Evolutionary conservation across 1,140 invertebrate species (phyloP), one percentile per base, ranked within the genome.

Genomic region (Penaeus indicus): DNA sequence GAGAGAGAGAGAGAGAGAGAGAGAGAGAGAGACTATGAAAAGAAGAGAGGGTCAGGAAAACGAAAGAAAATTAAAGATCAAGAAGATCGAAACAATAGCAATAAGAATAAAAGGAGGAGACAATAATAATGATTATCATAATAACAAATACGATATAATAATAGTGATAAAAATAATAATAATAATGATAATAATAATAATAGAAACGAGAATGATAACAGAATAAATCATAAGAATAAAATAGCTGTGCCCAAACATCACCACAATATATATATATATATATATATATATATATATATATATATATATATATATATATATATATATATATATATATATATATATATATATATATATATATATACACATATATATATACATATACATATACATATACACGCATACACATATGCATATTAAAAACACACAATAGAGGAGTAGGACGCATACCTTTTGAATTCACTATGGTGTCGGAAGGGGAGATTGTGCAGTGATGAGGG

Each of bases 361-460:
- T 72, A 72, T 72, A 72, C n/a, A 72, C n/a, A 72, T 72, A 72
- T 32, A 72, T 72, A 72, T 72, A 72, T 72, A 72, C 18, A 72
- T 72, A 72, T 72, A 72, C 19, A 72, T 72, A 72, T n/a, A 22
- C 16, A 72, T 22, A 72, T 72, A 72, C 1, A 72, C 18, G 32
- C 18, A 22, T 19, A 72, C 18, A 72, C 21, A 21, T 72, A 72
- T 72, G 32, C 67, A 72, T 72, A 72, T 72, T 22, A 72, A 11
- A 72, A 11, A 72, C 32, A 72, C 32, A 19, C 18, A 72, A 32
- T 72, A 18, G 42, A 69, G 64, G 25, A 84, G 25, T 38, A 69
- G 67, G 83, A n/a, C 18, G 25, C 32, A 47, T 82, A 82, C 80
- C 80, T 82, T 82, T 82, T 82, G 61, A 82, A 82, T 82, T 82